A percentile compares a stretch with the other conserved stretches of the same genome.
Conservation (phyloP, 1,140 invertebrate species). For the Zaprionus africanus region DNA sequence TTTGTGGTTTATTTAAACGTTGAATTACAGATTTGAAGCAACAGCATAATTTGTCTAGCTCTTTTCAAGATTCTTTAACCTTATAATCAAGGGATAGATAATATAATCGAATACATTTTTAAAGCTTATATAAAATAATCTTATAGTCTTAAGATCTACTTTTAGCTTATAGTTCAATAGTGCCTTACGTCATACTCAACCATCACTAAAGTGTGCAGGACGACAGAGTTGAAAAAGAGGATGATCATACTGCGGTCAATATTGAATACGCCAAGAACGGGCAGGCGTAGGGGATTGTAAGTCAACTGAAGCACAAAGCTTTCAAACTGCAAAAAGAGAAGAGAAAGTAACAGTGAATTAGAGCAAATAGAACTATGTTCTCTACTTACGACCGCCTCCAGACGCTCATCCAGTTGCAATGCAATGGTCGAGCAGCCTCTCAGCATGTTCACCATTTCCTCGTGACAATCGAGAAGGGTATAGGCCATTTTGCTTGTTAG, state of each 20-base stretch:
- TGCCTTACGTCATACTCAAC: neutral
- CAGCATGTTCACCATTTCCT: neutral
- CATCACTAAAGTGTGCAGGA: neutral
- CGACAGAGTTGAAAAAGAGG: neutral
- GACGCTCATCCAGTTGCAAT: neutral
- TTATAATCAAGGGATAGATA: too few species aligned
- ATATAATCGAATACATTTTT: too few species aligned
- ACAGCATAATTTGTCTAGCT: too few species aligned
- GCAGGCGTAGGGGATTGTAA: neutral
- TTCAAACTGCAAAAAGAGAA: neutral
- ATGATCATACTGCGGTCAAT: neutral
- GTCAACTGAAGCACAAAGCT: neutral
- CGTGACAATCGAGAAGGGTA: neutral
- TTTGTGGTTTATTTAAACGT: too few species aligned
- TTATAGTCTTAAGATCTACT: too few species aligned
- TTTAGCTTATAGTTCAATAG: neutral
- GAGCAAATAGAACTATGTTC: too few species aligned
- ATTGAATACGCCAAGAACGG: neutral
- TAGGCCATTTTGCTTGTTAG: neutral
- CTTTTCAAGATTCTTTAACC: too few species aligned
- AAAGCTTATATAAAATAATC: too few species aligned
- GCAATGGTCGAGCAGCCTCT: neutral
- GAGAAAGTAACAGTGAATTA: neutral
- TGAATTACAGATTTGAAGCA: too few species aligned
- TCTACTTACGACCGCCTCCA: neutral